Evolutionary conservation across 64 coral and sea anemone genomes (phyloP).

Genomic region (Trachythela sp.): DNA sequence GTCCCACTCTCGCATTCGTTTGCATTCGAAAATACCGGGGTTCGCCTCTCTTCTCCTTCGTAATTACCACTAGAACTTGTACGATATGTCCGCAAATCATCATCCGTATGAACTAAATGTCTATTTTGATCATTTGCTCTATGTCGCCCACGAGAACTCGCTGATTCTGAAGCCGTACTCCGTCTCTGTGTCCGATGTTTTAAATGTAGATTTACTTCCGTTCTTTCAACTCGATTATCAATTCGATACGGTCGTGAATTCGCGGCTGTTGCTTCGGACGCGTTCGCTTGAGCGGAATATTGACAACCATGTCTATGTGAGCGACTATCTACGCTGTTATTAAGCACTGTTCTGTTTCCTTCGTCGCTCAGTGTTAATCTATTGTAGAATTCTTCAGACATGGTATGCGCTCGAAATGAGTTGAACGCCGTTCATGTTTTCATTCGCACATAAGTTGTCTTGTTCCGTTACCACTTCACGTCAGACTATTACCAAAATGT

Average conservation of each 20-base stretch:
- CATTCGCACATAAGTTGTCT: not conserved
- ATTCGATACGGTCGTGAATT: slow-evolving; percentile 24
- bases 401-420: not conserved
- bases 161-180: not conserved
- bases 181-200: slow-evolving; percentile 2
- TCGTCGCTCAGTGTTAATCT: slow-evolving; percentile 15
- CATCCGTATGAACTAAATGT: not conserved
- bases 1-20: slow-evolving; percentile 10
- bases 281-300: not conserved
- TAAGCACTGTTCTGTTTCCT: not conserved
- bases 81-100: not conserved
- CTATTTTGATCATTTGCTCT: not conserved
- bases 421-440: slow-evolving; percentile 1
- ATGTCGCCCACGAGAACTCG: slow-evolving; percentile 12
- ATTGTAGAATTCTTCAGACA: slow-evolving; percentile 28
- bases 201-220: slow-evolving; percentile 30
- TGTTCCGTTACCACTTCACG: not conserved
- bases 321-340: not conserved
- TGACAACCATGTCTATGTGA: slow-evolving; percentile 16
- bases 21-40: not conserved
- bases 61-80: not conserved
- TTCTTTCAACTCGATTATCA: slow-evolving; percentile 20
- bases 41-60: slow-evolving; percentile 3
- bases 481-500: not conserved
- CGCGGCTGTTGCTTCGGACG: slow-evolving; percentile 1